Conservation (phyloP, 2,888 invertebrate genomes). For the Eristalinus sepulchralis region DNA sequence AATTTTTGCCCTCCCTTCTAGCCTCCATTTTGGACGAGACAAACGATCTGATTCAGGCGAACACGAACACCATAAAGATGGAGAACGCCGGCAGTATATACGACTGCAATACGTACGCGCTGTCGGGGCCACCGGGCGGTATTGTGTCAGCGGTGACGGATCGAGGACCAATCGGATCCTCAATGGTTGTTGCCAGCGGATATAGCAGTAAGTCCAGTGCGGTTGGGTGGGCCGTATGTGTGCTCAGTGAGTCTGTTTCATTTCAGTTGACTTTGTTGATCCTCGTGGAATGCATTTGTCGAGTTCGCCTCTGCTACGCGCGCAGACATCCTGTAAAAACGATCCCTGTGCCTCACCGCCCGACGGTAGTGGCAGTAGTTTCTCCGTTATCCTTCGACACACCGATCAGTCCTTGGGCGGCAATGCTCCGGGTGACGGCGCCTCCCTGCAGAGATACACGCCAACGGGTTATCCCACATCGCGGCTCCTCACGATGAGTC, state of each 20-base stretch:
- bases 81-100: slow-evolving; percentile 87
- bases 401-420: slow-evolving; percentile 75
- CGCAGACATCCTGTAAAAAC: slow-evolving; percentile 75
- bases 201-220: slow-evolving; percentile 87
- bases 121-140: slow-evolving; percentile 83
- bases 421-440: slow-evolving; percentile 72
- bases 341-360: slow-evolving; percentile 78
- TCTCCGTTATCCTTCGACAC: slow-evolving; percentile 79
- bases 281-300: slow-evolving; percentile 79
- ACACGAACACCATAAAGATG: slow-evolving; percentile 89
- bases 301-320: slow-evolving; percentile 77
- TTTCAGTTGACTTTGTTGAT: slow-evolving; percentile 80
- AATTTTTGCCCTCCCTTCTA: slow-evolving; percentile 76
- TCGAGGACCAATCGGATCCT: slow-evolving; percentile 76
- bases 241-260: background rate
- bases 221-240: background rate
- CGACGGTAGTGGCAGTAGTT: slow-evolving; percentile 74
- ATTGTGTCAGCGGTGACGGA: slow-evolving; percentile 75
- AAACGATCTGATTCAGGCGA: slow-evolving; percentile 83
- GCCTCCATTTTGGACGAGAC: slow-evolving; percentile 97
- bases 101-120: slow-evolving; percentile 89
- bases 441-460: slow-evolving; percentile 78
- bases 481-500: slow-evolving; percentile 75
- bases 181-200: slow-evolving; percentile 88
- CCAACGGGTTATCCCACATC: slow-evolving; percentile 75